Evolutionary conservation across 2,113 vertebrate genomes (phyloP).

Genomic region (Otis tarda): DNA sequence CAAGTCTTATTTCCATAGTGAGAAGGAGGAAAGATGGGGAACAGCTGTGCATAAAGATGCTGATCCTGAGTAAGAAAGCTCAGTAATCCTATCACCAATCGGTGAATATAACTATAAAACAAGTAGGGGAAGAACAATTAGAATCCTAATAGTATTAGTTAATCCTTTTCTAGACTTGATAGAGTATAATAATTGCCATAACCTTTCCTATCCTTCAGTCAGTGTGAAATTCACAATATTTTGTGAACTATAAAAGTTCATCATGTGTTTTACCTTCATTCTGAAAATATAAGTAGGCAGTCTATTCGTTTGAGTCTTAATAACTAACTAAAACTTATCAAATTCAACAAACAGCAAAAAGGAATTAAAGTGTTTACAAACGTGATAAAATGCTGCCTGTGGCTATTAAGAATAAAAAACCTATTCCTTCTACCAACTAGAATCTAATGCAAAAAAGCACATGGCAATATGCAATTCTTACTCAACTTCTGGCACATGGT

Average conservation of each 20-base stretch:
- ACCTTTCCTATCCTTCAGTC: neutral
- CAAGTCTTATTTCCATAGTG: neutral
- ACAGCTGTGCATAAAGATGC: neutral
- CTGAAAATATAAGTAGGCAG: neutral
- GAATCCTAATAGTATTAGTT: neutral
- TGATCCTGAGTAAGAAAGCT: neutral
- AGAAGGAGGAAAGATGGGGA: conserved; percentile 5
- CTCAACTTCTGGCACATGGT: neutral
- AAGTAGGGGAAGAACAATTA: neutral
- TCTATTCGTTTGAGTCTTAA: neutral
- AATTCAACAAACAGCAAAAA: neutral
- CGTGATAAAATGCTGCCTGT: neutral
- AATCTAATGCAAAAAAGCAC: neutral
- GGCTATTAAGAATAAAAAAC: neutral
- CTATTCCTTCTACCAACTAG: neutral
- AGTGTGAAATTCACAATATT: neutral
- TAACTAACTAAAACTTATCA: neutral
- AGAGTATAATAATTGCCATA: neutral
- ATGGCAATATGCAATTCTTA: neutral
- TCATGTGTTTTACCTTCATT: neutral
- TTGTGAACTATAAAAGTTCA: neutral
- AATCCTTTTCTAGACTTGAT: neutral
- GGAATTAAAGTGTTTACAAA: neutral
- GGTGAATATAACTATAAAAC: neutral
- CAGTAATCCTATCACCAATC: neutral